phyloP scores from a whole-genome alignment of 2,797 vertebrate genomes.

The Manis pentadactyla region DNA sequence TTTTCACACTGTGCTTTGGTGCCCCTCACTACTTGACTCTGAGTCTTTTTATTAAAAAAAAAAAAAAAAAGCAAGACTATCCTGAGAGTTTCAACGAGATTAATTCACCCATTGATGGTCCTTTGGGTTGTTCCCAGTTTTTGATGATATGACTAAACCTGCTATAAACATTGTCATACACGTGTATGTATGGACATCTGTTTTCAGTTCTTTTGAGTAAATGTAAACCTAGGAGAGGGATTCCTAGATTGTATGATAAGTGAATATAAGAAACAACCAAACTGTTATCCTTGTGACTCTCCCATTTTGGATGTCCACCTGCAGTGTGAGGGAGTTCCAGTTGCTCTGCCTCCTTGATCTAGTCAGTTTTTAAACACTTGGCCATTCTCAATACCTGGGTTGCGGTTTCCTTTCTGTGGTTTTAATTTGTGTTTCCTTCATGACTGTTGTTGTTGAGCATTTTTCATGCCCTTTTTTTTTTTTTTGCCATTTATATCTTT shows the following conservation, averaged over 20 bases:
- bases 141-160: neutral
- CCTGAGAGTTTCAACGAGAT: neutral
- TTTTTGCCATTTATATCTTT: neutral
- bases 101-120: neutral
- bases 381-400: neutral
- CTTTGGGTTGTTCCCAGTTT: neutral
- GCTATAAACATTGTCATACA: neutral
- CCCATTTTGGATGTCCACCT: neutral
- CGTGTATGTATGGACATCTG: neutral
- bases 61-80: neutral
- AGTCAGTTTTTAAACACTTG: neutral
- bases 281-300: neutral
- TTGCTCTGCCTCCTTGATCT: neutral
- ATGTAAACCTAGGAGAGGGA: neutral
- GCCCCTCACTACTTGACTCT: neutral
- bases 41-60: neutral
- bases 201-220: neutral
- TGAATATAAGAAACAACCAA: neutral
- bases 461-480: neutral
- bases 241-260: neutral
- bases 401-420: constrained; percentile 2
- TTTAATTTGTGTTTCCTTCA: neutral
- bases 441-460: neutral
- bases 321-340: neutral
- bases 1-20: constrained; percentile 33